These are phyloP conservation scores for Martes martes DNA, from an alignment of 2,113 vertebrate genomes.

Conservation along the genomic window DNA sequence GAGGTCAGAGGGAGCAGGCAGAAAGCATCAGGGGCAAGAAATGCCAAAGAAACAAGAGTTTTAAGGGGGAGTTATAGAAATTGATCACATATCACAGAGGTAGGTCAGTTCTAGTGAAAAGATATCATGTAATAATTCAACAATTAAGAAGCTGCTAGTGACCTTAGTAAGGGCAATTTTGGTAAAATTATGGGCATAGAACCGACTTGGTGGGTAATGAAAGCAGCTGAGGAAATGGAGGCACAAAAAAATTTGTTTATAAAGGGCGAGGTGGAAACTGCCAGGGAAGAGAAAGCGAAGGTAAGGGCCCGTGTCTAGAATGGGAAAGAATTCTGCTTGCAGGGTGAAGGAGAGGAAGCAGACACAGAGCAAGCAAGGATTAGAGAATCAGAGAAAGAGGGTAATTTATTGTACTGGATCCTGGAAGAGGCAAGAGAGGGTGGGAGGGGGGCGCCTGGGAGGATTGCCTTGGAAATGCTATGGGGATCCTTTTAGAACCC, in stretches of 20 bases:
- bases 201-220: not conserved
- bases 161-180: not conserved
- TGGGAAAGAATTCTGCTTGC: not conserved
- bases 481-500: not conserved
- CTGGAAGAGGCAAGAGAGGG: not conserved
- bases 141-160: not conserved
- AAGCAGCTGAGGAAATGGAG: not conserved
- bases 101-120: not conserved
- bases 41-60: not conserved
- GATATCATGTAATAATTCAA: not conserved
- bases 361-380: not conserved
- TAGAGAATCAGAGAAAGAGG: not conserved
- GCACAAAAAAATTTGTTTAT: not conserved
- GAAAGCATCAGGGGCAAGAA: conserved; percentile 19
- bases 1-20: not conserved
- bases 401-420: not conserved
- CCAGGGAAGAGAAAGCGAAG: not conserved
- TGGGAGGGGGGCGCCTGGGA: not conserved
- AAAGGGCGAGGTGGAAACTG: not conserved
- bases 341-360: not conserved
- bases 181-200: not conserved
- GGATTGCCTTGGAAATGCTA: not conserved
- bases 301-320: not conserved
- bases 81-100: not conserved
- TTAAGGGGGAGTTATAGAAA: not conserved